Evolutionary conservation across 2,888 invertebrate genomes (phyloP), one percentile per base, ranked within the genome.

Genomic region (Malthinus flaveolus): DNA sequence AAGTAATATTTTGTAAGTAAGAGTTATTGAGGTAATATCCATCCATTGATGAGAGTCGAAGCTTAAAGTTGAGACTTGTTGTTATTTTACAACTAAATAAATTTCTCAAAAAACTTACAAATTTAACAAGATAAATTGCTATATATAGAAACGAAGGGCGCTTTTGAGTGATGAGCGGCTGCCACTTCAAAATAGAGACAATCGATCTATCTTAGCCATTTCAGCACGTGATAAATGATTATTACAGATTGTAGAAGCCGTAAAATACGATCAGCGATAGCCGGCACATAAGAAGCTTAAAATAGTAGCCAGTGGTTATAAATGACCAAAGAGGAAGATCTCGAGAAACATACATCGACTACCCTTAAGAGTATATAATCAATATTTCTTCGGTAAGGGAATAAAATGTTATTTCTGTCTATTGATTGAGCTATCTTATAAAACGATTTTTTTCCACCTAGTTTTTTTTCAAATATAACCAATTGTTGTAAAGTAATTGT

Each of bases 181-280:
- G 71, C 70, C 70, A 71, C 71, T 72, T 71, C 64, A 67, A 66
- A 69, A 70, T 68, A 69, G 67, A 73, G 73, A 72, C 73, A 73
- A 71, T 72, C 72, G 73, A 73, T 73, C 70, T 63, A 73, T 73
- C 73, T 73, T 71, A 61, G 61, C 68, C 66, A 54, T 68, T 68
- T 69, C 64, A 63, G 64, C 66, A 65, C 62, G 72, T 73, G 73
- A 73, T 73, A 72, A 73, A 73, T 73, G 73, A 71, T 72, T 71
- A 70, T 70, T 71, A 72, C 66, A 63, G 72, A 72, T 71, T 66
- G 64, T 65, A 59, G 62, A 66, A 59, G 57, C 64, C 54, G 66
- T 68, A 68, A 69, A 70, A 66, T 65, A 66, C 65, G 65, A 61
- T 61, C 62, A 60, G 59, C 59, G 61, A 58, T 63, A 61, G 60